phyloP scores from a whole-genome alignment of 2,797 vertebrate genomes.

The Tinamus major region DNA sequence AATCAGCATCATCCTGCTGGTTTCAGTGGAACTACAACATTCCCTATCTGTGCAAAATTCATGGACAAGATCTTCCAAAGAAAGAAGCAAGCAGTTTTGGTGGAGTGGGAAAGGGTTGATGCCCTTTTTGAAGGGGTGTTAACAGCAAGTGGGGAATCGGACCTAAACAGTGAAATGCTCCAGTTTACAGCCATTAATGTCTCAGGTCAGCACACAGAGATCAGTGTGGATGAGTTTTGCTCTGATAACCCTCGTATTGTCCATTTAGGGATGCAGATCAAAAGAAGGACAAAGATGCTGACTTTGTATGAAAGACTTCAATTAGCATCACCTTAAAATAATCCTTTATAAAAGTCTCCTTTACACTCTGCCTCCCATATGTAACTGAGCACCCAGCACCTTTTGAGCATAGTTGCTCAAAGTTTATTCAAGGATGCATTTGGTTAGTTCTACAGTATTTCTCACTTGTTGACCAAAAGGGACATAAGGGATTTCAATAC shows the following conservation, averaged over 20 bases:
- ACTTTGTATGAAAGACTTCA: not conserved
- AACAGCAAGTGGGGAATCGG: not conserved
- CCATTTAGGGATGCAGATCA: not conserved
- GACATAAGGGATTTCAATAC: conserved; percentile 6
- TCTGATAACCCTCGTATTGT: not conserved
- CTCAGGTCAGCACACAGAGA: not conserved
- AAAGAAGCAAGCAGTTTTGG: not conserved
- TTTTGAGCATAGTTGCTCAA: not conserved
- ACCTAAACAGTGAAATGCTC: not conserved
- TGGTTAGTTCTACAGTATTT: conserved; percentile 36
- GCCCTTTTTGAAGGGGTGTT: not conserved
- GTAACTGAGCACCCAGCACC: not conserved
- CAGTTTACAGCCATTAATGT: not conserved
- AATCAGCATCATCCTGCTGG: conserved; percentile 54
- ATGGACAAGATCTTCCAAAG: no score
- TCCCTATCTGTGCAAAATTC: not conserved
- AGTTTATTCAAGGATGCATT: conserved; percentile 46
- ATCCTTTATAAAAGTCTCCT: not conserved
- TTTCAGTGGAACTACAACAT: conserved; percentile 21
- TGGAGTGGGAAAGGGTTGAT: not conserved
- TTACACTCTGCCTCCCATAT: not conserved
- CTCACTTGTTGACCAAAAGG: conserved; percentile 43
- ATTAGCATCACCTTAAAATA: not conserved
- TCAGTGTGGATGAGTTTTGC: not conserved
- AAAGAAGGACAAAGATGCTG: not conserved